These are phyloP conservation scores for Antitype chi DNA, from an alignment of 2,888 invertebrate genomes.

Conservation along the genomic window DNA sequence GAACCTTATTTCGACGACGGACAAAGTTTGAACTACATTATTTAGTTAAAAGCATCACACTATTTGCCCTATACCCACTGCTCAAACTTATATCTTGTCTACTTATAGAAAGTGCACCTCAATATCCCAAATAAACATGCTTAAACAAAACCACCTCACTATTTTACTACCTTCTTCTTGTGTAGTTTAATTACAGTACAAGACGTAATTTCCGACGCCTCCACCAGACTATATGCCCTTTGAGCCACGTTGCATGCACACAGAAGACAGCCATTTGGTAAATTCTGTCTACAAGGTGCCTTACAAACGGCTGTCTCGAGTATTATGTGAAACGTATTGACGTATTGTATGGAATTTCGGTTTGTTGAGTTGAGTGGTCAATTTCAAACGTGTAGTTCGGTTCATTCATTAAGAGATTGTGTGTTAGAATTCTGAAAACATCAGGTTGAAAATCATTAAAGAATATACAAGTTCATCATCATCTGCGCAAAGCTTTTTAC, in stretches of 20 bases:
- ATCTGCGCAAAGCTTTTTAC: too few relatives aligned
- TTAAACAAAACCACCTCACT: background rate
- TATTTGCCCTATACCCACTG: too few relatives aligned
- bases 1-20: too few relatives aligned
- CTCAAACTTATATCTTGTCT: too few relatives aligned
- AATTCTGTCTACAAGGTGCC: background rate
- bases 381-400: background rate
- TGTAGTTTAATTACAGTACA: constrained; percentile 28
- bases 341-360: background rate
- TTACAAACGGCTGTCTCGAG: background rate
- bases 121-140: background rate
- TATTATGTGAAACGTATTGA: background rate
- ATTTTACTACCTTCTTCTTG: background rate
- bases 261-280: constrained; percentile 15
- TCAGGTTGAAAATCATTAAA: background rate
- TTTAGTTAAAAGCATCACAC: too few relatives aligned
- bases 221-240: background rate
- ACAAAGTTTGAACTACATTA: too few relatives aligned
- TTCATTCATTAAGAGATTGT: too few relatives aligned
- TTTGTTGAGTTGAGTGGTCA: background rate
- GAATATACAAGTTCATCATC: background rate
- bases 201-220: constrained; percentile 45
- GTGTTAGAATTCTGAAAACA: background rate
- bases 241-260: constrained; percentile 25
- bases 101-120: background rate